Evolutionary conservation across 2,797 vertebrate genomes (phyloP), one percentile per base, ranked within the genome.

Genomic region (Anguilla anguilla): DNA sequence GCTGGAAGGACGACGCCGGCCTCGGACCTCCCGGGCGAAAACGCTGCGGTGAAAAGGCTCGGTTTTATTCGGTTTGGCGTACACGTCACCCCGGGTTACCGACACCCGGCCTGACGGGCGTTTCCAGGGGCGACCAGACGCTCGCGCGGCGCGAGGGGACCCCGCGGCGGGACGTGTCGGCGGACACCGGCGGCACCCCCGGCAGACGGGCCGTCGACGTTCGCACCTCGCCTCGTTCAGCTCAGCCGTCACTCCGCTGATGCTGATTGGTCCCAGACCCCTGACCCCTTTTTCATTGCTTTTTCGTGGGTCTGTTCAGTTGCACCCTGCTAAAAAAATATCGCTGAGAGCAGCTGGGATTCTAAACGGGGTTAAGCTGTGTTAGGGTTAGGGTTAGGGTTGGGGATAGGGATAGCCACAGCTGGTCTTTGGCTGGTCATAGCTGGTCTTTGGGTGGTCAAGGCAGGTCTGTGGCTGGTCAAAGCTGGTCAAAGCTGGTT

Each of bases 51-150:
- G 39, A 64, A 85, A 88, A 81, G 67, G 74, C 51, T 35, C 19
- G 57, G 84, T 85, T n/a, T 86, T 88, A 88, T 88, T 85, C 61
- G 87, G 31, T 85, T 85, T 61, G 57, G 57, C 84, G 61, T 85
- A 84, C 55, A 49, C 61, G 87, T 88, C 53, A 79, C 57, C 53
- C 35, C 25, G 72, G 22, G 13, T 59, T 77, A 43, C 39, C 46
- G 15, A 53, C 43, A 39, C 82, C 28, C 82, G 5, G 64, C 49
- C 53, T 74, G 82, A 74, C 82, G 53, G 69, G 57, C 83, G 72
- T 84, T 84, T 57, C 83, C 55, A 28, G 46, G 13, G 84, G 72
- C 74, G 64, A 74, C 77, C 49, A 51, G 87, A 82, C 57, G 5
- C 72, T 51, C 28, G 7, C 39, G 31, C 19, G 3, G 17, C n/a